Evolutionary conservation across 92 coral and sea anemone genomes (phyloP).

Genomic region (Epizoanthus illoricatus): DNA sequence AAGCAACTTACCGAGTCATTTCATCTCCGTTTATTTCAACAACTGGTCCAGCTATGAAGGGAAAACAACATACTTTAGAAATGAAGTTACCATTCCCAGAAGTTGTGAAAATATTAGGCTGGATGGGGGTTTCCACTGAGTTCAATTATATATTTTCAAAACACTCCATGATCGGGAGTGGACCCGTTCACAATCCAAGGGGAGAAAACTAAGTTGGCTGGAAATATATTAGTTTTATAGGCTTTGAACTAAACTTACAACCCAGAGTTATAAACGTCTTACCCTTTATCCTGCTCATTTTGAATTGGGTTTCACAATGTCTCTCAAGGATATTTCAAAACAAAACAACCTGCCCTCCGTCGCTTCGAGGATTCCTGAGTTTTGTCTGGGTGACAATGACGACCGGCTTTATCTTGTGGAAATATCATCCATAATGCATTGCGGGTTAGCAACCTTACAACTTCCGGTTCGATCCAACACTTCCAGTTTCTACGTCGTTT

Average conservation of each 20-base stretch:
- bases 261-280: neutral
- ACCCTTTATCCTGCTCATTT: slow-evolving; percentile 39
- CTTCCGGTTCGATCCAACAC: too few relatives aligned
- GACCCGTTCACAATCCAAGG: neutral
- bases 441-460: neutral
- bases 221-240: neutral
- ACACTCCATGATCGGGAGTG: too few relatives aligned
- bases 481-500: too few relatives aligned
- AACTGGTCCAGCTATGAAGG: slow-evolving; percentile 78
- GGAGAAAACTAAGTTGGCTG: neutral
- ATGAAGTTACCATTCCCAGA: neutral
- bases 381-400: neutral
- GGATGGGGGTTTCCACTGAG: slow-evolving; percentile 40
- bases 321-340: neutral
- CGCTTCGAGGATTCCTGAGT: neutral
- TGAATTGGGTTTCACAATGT: neutral
- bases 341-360: neutral
- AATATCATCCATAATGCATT: slow-evolving; percentile 26
- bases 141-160: neutral
- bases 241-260: neutral
- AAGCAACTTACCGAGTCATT: slow-evolving; percentile 81
- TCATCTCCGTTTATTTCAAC: slow-evolving; percentile 98
- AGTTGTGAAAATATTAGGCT: neutral
- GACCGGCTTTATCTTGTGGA: slow-evolving; percentile 25
- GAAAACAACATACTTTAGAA: neutral